phyloP scores from a whole-genome alignment of 2,797 vertebrate species.

The Sebastes vulpes region DNA sequence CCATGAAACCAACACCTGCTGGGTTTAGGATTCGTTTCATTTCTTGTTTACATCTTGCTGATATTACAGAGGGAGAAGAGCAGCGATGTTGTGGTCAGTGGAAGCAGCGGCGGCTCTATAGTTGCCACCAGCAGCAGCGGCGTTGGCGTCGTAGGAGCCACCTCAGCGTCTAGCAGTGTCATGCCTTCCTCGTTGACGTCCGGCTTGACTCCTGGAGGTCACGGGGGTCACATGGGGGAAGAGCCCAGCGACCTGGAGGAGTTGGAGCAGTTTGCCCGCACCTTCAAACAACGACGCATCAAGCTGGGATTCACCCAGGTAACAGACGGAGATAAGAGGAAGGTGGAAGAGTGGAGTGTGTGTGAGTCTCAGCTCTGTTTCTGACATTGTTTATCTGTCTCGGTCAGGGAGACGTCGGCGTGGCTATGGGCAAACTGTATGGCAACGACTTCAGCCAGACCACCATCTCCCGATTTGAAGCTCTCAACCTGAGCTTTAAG shows the following conservation, averaged over 20 bases:
- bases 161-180: conserved; percentile 71
- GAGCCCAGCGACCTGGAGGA: conserved; percentile 95
- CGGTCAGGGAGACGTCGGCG: conserved; percentile 90
- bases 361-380: background rate
- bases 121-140: conserved; percentile 40
- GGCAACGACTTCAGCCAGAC: conserved; percentile 96
- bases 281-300: conserved; percentile 93
- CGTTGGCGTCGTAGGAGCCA: conserved; percentile 30
- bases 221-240: conserved; percentile 79
- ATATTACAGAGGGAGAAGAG: conserved; percentile 83
- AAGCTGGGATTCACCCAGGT: conserved; percentile 96
- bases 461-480: conserved; percentile 94
- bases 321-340: background rate
- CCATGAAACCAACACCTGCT: background rate
- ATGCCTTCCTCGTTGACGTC: conserved; percentile 71
- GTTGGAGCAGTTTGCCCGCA: conserved; percentile 93
- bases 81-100: conserved; percentile 47
- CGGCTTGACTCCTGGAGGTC: conserved; percentile 67
- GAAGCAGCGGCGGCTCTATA: conserved; percentile 36
- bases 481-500: conserved; percentile 95
- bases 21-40: background rate
- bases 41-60: conserved; percentile 25
- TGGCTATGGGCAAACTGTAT: conserved; percentile 95
- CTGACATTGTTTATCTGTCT: background rate
- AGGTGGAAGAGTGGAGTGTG: background rate